Evolutionary conservation across 2,113 vertebrate genomes (phyloP).

Genomic region (Neoarius graeffei): DNA sequence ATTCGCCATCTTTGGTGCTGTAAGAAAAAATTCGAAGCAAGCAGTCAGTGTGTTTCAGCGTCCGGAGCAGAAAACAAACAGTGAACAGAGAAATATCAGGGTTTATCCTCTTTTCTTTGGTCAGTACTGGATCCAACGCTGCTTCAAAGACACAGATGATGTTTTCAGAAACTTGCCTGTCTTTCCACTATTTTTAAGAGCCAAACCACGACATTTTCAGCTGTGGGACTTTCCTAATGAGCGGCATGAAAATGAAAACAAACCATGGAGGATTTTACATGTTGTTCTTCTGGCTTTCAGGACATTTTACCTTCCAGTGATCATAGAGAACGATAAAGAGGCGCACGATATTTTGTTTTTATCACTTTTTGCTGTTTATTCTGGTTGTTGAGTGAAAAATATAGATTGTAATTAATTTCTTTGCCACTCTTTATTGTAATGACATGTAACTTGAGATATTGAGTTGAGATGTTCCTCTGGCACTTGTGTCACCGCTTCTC

Average conservation of each 20-base stretch:
- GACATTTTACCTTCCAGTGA: background rate
- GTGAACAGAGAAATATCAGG: background rate
- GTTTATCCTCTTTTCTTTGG: background rate
- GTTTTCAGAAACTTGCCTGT: background rate
- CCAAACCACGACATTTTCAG: background rate
- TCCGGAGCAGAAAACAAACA: background rate
- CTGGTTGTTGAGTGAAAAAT: too few species aligned
- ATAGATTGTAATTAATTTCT: too few species aligned
- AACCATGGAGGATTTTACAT: background rate
- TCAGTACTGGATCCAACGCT: background rate
- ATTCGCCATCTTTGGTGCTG: constrained; percentile 37
- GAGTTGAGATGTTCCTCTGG: background rate
- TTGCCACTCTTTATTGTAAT: background rate
- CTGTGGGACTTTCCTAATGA: constrained; percentile 9
- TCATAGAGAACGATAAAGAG: background rate
- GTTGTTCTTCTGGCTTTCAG: background rate
- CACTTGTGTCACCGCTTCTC: background rate
- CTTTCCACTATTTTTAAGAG: background rate
- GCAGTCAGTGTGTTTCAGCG: background rate
- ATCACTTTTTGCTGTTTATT: background rate
- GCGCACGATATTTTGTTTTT: background rate
- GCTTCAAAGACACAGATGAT: background rate
- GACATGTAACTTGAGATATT: background rate
- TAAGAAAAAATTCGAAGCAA: constrained; percentile 11
- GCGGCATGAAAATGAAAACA: background rate